Base-by-base conservation (phyloP, 2,888 invertebrate species). In the Aricia artaxerxes region DNA sequence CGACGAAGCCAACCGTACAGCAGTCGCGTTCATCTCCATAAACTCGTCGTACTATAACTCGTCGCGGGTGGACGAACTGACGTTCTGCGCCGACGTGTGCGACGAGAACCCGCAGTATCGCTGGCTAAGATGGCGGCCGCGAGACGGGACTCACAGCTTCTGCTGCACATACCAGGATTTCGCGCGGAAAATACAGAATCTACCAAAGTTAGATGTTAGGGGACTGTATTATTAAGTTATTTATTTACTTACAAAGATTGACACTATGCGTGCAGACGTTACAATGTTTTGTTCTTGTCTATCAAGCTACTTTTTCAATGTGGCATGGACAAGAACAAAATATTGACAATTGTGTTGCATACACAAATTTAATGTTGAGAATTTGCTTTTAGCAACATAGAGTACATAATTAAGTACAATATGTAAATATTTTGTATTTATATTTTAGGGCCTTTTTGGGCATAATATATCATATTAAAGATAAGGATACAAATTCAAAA, bases 71-170 rank as follows among this genome's bases (percentile, higher is more conserved):
- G 80, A 86, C 1, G 72, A 81, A 0, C 80, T 93, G 13, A 82
- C 87, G 0, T 92, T 93, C 72, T 94, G 94, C 80, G 79, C 83
- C 0, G 91, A 92, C 81, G 82, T 89, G n/a, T 93, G 93, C 79
- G 85, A 84, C 0, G 84, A 80, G 1, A 87, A 88, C 53, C 76
- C 83, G 0, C 80, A 88, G 2, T 90, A 83, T 80, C 82, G 85
- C 0, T 94, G 94, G 94, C 79, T 94, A 31, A 87, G 64, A 79
- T 94, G 94, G 94, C 87, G 91, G 1, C 82, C 88, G 0, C 88
- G 87, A 35, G 93, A 93, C 44, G 92, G 88, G 0, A 91, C 92
- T 0, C 87, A 87, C 60, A 93, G 93, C 80, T 94, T 93, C 79
- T 93, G 93, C 77, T 94, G 94, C 24, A 84, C 84, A 35, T 94